These are phyloP conservation scores for Daphoenositta chrysoptera DNA, from an alignment of 2,113 vertebrate genomes.

Conservation along the genomic window DNA sequence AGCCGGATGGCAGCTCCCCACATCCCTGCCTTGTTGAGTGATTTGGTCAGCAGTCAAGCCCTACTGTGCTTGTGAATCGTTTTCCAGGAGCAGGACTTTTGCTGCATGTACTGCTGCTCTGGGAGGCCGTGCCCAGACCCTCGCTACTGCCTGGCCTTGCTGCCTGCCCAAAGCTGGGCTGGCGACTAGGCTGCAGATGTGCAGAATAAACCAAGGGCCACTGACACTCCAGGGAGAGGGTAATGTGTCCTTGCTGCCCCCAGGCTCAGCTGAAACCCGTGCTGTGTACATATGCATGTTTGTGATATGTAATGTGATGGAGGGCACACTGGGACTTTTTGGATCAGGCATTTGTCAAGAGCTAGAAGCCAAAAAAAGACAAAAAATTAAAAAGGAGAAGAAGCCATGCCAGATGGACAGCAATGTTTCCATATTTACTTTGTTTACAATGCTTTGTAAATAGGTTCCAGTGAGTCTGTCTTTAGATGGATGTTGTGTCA, in stretches of 20 bases:
- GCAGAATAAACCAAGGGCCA: neutral
- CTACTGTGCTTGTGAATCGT: neutral
- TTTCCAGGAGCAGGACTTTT: neutral
- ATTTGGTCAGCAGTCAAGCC: neutral
- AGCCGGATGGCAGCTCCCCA: neutral
- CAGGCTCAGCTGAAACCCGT: neutral
- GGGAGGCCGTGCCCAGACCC: neutral
- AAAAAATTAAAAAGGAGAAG: conserved; percentile 68
- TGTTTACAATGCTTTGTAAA: conserved; percentile 76
- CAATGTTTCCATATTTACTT: conserved; percentile 68
- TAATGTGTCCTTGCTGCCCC: neutral
- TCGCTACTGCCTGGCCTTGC: neutral
- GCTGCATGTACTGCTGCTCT: neutral
- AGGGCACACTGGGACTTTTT: conserved; percentile 42
- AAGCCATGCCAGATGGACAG: conserved; percentile 76
- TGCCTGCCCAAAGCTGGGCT: neutral
- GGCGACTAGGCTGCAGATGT: fast-evolving
- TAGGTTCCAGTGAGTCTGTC: conserved; percentile 67
- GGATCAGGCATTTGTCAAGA: conserved; percentile 46
- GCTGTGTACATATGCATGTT: conserved; percentile 59
- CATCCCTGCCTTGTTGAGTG: neutral
- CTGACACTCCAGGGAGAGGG: neutral
- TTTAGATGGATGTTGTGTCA: conserved; percentile 60
- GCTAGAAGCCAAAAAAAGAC: conserved; percentile 67
- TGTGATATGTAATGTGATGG: neutral